phyloP scores from a whole-genome alignment of 2,113 vertebrate genomes.

The Onychostruthus taczanowskii region DNA sequence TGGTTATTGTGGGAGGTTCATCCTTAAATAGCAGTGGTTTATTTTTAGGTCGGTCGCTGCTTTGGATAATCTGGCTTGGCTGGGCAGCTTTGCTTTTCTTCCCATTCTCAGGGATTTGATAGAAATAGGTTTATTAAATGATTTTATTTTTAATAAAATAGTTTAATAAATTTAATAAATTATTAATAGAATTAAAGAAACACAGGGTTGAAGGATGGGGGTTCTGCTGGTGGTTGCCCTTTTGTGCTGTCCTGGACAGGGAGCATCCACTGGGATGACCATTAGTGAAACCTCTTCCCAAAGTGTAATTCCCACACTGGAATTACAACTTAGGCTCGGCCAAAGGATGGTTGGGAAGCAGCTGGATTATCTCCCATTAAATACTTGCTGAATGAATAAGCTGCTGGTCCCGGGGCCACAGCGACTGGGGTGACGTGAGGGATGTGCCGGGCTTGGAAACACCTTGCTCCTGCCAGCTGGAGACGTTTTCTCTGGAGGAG shows the following conservation, averaged over 20 bases:
- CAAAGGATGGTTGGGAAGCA: background rate
- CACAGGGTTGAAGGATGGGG: too few relatives aligned
- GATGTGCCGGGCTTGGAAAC: conserved; percentile 17
- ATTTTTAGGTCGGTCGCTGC: conserved; percentile 1
- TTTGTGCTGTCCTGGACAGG: fast-evolving
- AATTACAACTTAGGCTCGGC: background rate
- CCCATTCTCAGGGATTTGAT: background rate
- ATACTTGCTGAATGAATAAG: background rate
- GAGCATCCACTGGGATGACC: background rate
- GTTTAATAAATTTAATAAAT: too few relatives aligned
- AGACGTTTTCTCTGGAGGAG: background rate
- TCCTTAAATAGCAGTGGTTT: background rate
- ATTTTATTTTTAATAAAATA: background rate
- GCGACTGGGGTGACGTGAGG: conserved; percentile 13
- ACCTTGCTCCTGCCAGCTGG: background rate
- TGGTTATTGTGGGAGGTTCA: background rate
- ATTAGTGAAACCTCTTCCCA: background rate
- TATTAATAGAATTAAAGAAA: background rate
- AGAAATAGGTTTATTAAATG: background rate
- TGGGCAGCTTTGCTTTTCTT: conserved; percentile 11
- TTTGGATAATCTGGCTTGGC: conserved; percentile 23
- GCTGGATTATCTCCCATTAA: background rate
- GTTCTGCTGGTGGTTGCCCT: background rate
- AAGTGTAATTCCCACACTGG: background rate
- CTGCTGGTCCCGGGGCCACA: background rate